Conservation (phyloP, 1,140 invertebrate genomes). For the Hesperophylax magnus region DNA sequence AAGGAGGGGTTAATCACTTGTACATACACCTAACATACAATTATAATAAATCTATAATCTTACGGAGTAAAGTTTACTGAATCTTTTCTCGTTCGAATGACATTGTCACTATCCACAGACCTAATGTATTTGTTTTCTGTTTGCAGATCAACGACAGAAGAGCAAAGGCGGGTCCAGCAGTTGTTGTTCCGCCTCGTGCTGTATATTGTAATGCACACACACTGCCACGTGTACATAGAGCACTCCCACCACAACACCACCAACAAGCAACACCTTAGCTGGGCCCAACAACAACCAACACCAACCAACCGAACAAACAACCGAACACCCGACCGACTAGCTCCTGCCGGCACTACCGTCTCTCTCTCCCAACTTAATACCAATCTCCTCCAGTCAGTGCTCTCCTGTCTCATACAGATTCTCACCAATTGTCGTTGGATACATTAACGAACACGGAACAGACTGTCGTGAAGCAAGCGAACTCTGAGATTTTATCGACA, state of each 20-base stretch:
- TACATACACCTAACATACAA: too few relatives aligned
- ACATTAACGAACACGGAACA: not conserved
- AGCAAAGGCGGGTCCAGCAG: constrained; percentile 93
- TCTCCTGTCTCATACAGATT: not conserved
- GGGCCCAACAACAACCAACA: constrained; percentile 5
- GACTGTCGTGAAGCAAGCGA: not conserved
- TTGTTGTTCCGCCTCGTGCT: constrained; percentile 92
- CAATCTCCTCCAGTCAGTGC: constrained; percentile 9
- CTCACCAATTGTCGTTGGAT: not conserved
- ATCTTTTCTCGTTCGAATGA: too few relatives aligned
- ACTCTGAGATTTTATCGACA: not conserved
- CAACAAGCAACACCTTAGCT: not conserved
- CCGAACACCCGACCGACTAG: not conserved
- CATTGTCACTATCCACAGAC: too few relatives aligned
- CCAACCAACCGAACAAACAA: not conserved
- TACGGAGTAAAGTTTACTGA: too few relatives aligned
- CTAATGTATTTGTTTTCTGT: not conserved
- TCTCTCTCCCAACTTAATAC: not conserved
- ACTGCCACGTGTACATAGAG: not conserved
- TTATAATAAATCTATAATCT: too few relatives aligned
- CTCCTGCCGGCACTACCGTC: not conserved
- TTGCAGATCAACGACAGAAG: constrained; percentile 94
- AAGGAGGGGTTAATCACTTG: too few relatives aligned
- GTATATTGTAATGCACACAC: constrained; percentile 84
- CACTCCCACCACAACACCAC: not conserved